Conservation (phyloP, 2,797 vertebrate genomes). For the Tiaroga cobitis region DNA sequence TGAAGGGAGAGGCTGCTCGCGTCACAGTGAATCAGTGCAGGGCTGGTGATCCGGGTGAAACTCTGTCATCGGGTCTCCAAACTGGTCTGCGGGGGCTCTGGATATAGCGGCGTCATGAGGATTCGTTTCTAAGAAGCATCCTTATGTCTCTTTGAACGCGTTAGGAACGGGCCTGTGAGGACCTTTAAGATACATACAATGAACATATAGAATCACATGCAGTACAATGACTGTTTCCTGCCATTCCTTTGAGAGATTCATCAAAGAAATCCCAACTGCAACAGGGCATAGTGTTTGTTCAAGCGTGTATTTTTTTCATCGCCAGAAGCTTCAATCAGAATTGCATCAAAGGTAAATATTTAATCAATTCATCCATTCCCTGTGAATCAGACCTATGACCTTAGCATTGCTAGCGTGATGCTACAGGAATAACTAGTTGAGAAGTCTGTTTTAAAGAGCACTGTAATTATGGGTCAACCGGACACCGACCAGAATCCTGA, state of each 20-base stretch:
- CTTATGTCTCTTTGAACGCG: neutral
- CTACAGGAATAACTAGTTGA: neutral
- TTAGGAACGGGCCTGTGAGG: neutral
- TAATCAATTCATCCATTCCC: neutral
- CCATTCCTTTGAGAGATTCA: neutral
- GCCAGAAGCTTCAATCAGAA: neutral
- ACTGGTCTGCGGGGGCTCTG: constrained; percentile 19
- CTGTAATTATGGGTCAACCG: neutral
- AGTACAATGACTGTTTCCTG: neutral
- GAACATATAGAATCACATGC: neutral
- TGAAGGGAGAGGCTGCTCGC: constrained; percentile 71
- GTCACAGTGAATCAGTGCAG: constrained; percentile 75
- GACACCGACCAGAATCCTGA: neutral
- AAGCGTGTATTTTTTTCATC: neutral
- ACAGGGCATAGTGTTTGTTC: neutral
- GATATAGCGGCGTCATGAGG: constrained; percentile 6
- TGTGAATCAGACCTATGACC: constrained; percentile 16
- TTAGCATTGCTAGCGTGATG: neutral
- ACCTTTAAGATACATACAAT: neutral
- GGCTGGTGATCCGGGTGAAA: constrained; percentile 75
- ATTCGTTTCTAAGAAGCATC: neutral
- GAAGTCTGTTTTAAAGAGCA: neutral
- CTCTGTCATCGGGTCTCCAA: constrained; percentile 70
- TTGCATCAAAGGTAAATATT: neutral
- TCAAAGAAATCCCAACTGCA: constrained; percentile 3